Conservation (phyloP, 2,888 invertebrate species). For the Drosophila histrio region DNA sequence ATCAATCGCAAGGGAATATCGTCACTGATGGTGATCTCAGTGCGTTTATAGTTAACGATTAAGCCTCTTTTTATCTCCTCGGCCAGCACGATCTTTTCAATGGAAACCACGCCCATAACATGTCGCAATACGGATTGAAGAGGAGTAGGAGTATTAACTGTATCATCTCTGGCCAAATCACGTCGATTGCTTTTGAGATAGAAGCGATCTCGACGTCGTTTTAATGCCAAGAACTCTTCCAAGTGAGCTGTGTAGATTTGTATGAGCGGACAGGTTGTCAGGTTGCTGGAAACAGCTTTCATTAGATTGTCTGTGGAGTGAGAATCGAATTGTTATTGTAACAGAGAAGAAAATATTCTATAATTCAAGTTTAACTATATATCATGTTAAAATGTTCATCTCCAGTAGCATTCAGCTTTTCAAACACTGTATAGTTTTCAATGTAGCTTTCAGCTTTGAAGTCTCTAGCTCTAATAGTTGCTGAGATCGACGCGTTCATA, state of each 20-base stretch:
- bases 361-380: too few species aligned
- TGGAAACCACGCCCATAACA: slow-evolving; percentile 7
- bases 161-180: background rate
- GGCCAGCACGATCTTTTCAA: slow-evolving; percentile 37
- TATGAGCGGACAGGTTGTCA: slow-evolving; percentile 39
- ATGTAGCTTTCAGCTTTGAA: too few species aligned
- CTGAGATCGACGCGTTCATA: too few species aligned
- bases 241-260: slow-evolving; percentile 60
- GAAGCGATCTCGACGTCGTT: slow-evolving; percentile 24
- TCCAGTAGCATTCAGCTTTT: too few species aligned
- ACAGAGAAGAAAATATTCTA: too few species aligned
- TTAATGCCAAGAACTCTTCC: slow-evolving; percentile 18
- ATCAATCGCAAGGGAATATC: background rate
- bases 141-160: too few species aligned
- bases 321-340: background rate
- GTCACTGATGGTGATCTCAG: background rate
- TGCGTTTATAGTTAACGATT: slow-evolving; percentile 9
- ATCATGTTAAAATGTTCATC: too few species aligned
- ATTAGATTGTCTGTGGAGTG: slow-evolving; percentile 44
- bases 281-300: background rate
- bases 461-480: too few species aligned
- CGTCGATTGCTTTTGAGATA: background rate
- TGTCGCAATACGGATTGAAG: slow-evolving; percentile 24
- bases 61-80: background rate
- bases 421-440: too few species aligned